phyloP scores from a whole-genome alignment of 2,888 invertebrate species.

The Patella caerulea region DNA sequence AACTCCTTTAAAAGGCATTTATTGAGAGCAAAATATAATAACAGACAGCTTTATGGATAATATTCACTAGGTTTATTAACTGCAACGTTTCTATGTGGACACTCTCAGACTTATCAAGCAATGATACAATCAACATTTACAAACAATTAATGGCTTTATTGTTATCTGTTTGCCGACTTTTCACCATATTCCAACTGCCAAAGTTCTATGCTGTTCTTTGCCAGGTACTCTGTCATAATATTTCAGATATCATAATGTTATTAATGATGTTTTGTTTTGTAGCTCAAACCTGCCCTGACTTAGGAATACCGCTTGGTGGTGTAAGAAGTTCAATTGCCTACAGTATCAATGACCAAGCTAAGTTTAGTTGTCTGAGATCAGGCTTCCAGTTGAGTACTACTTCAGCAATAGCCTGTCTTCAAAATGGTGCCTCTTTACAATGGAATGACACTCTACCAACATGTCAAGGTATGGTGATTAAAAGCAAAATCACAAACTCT shows the following conservation, averaged over 20 bases:
- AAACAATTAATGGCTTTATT: too few species aligned
- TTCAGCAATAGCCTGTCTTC: constrained; percentile 13
- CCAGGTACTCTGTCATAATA: too few species aligned
- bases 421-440: constrained; percentile 7
- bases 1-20: not conserved
- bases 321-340: constrained; percentile 16
- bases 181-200: too few species aligned
- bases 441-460: constrained; percentile 30
- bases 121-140: too few species aligned
- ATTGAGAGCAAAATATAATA: too few species aligned
- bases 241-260: not conserved
- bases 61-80: too few species aligned
- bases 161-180: too few species aligned
- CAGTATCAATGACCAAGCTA: constrained; percentile 18
- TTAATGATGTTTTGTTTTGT: not conserved
- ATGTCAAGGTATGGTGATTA: constrained; percentile 25
- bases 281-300: constrained; percentile 35
- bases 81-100: too few species aligned
- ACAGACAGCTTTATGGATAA: too few species aligned
- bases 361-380: constrained; percentile 24
- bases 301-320: constrained; percentile 28
- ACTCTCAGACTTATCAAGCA: too few species aligned
- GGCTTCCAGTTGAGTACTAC: constrained; percentile 23
- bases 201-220: too few species aligned
- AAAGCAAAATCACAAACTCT: too few species aligned